Conservation (phyloP, 2,888 invertebrate genomes). For the Seira ritae region DNA sequence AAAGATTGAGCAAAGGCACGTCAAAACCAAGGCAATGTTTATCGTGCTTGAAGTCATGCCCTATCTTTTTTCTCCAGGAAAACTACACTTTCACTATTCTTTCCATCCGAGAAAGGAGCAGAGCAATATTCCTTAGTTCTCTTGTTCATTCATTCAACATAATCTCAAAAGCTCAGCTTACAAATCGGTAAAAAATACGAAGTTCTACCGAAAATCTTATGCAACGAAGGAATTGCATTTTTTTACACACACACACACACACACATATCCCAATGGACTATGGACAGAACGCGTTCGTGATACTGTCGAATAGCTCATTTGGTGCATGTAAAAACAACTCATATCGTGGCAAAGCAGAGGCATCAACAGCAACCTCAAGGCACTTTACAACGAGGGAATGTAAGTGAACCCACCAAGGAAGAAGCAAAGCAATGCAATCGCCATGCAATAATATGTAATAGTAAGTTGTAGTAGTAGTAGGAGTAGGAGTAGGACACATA, state of each 20-base stretch:
- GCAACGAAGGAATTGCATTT: conserved; percentile 34
- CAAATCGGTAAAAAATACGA: conserved; percentile 46
- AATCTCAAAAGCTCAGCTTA: conserved; percentile 56
- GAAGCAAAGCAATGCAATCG: background rate
- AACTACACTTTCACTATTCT: too few relatives aligned
- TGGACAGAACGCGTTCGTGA: background rate
- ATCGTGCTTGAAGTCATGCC: conserved; percentile 47
- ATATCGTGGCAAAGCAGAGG: conserved; percentile 46
- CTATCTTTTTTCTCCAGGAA: conserved; percentile 53
- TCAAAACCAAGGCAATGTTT: conserved; percentile 34
- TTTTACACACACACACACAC: conserved; percentile 19
- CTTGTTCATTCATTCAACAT: conserved; percentile 32
- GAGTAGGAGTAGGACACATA: conserved; percentile 25
- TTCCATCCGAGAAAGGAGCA: too few relatives aligned
- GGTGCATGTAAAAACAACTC: conserved; percentile 10
- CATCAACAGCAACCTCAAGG: conserved; percentile 49
- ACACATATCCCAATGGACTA: background rate
- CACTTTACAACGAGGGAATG: conserved; percentile 40
- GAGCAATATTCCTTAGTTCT: background rate
- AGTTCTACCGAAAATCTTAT: background rate
- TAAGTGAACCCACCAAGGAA: background rate
- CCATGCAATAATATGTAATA: too few relatives aligned
- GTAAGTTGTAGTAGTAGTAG: too few relatives aligned
- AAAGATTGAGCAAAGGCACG: background rate
- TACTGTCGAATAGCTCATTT: background rate